A percentile compares a stretch with the other conserved stretches of the same genome.
Evolutionary conservation across 2,113 vertebrate genomes (phyloP).

Genomic region (Pterocles orientalis): DNA sequence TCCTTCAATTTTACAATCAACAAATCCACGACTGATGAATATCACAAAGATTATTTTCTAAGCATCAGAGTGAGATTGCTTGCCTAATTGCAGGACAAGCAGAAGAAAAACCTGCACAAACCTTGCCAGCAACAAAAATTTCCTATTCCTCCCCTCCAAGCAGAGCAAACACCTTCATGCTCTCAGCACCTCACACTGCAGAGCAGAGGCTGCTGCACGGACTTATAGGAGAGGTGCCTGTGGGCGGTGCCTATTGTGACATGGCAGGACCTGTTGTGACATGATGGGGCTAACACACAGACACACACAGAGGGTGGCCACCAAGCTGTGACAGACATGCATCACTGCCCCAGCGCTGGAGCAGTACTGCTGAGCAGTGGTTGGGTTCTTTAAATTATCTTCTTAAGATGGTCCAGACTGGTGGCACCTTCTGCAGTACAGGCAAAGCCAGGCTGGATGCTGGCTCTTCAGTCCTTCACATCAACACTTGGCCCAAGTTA

Average conservation of each 20-base stretch:
- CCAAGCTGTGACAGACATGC: not conserved
- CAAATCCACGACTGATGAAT: not conserved
- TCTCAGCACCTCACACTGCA: not conserved
- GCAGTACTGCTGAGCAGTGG: fast-evolving
- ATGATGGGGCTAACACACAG: not conserved
- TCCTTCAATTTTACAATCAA: conserved; percentile 22
- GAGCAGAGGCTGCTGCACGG: fast-evolving
- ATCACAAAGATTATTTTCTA: not conserved
- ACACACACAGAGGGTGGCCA: too few relatives aligned
- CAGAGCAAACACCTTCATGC: not conserved
- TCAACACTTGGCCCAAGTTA: not conserved
- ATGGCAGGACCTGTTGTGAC: not conserved
- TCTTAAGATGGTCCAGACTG: not conserved
- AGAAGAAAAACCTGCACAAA: fast-evolving
- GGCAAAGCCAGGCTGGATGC: not conserved
- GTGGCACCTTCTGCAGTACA: not conserved
- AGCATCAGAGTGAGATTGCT: not conserved
- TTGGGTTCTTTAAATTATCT: not conserved
- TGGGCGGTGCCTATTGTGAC: not conserved
- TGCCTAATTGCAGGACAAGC: not conserved
- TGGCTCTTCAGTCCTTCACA: not conserved
- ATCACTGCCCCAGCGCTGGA: not conserved
- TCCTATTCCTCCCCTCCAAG: fast-evolving
- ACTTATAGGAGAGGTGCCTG: fast-evolving
- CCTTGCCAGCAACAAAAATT: not conserved